Base-by-base conservation (phyloP, 2,888 invertebrate genomes). In the Coenonympha arcania region DNA sequence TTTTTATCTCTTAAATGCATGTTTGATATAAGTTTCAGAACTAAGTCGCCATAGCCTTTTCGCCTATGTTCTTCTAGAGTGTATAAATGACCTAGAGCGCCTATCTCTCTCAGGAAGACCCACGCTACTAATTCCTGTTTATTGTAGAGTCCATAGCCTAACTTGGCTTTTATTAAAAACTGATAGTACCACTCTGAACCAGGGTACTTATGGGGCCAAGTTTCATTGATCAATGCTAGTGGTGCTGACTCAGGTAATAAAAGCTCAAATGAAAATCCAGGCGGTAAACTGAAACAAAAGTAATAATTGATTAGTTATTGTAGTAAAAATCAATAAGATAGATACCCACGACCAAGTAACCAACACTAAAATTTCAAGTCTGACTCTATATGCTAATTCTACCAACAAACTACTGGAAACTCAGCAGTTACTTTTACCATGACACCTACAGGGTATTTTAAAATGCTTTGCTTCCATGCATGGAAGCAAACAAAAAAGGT, bases 1-100 rank as follows among this genome's bases (percentile, higher is more conserved):
- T 61, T 71, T 1, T 60, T 65, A 16, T 72, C 59, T 15, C 59
- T 46, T 15, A 76, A 52, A 13, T 71, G 44, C 2, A 64, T 55
- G 48, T 80, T 73, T 5, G 66, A 61, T 4, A 73, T 64, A 0
- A 73, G 31, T 56, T 76, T 79, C 1, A 74, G 28, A 0, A 76
- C 52, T 18, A 73, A 36, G 40, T 69, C 70, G 0, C 67, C 78
- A 33, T 75, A 79, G 0, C 79, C 79, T 48, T 71, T 71, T n/a
- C 65, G 65, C 51, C 80, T 73, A 2, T 77, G 62, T 1, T 65
- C 58, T 54, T 74, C 68, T 16, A 76, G 13, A 0, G 76, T 78
- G 33, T 67, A 79, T 5, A 79, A 52, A 51, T 81, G 79, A 0
- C 68, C 60, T 0, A 79, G 56, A 1, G 67, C 63, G 1, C 81